These are phyloP conservation scores for Brachypodius melanocephalos DNA, from an alignment of 2,113 vertebrate species.

Conservation along the genomic window DNA sequence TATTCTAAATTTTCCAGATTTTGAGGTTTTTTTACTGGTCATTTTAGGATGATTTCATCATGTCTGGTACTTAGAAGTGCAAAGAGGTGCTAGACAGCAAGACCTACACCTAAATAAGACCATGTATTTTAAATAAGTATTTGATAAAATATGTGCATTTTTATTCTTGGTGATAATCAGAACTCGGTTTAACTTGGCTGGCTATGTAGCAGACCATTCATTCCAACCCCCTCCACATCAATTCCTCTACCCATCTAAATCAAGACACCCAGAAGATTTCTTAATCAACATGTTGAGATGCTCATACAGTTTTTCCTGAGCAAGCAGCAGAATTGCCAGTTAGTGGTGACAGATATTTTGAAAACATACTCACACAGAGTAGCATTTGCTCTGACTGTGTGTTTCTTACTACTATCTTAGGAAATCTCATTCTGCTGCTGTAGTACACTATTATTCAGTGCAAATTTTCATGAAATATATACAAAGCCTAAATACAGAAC, in stretches of 20 bases:
- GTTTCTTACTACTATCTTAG: not conserved
- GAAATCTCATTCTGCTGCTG: not conserved
- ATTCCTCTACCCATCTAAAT: not conserved
- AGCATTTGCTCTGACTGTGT: not conserved
- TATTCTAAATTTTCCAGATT: not conserved
- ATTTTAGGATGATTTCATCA: not conserved
- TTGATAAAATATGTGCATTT: not conserved
- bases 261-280: not conserved
- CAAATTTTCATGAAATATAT: not conserved
- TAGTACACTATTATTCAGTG: not conserved
- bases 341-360: not conserved
- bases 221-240: not conserved
- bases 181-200: not conserved
- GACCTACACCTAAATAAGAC: not conserved
- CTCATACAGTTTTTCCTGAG: not conserved
- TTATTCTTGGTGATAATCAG: not conserved
- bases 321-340: not conserved
- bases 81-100: not conserved
- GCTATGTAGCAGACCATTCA: not conserved
- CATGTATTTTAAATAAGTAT: not conserved
- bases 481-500: not conserved
- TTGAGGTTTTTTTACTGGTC: fast-evolving
- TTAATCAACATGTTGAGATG: not conserved
- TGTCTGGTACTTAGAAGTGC: not conserved
- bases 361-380: not conserved